A percentile compares a stretch with the other conserved stretches of the same genome.
Conservation (phyloP, 2,797 vertebrate species). For the Sphaeramia orbicularis region DNA sequence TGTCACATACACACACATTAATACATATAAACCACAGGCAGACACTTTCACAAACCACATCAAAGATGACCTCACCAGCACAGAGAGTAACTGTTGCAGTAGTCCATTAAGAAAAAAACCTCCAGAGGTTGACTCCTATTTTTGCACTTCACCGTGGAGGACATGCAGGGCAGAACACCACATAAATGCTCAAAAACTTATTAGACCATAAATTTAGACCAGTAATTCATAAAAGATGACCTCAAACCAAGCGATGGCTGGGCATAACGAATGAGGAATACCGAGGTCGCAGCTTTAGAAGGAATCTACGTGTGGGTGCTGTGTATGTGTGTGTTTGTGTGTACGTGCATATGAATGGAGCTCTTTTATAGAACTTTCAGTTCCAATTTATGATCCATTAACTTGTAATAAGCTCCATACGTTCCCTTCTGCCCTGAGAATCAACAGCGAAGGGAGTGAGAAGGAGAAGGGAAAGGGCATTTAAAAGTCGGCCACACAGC, state of each 20-base stretch:
- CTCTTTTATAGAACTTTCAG: constrained; percentile 61
- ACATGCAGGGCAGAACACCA: constrained; percentile 36
- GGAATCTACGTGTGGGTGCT: neutral
- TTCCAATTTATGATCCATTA: constrained; percentile 76
- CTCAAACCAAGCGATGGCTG: constrained; percentile 55
- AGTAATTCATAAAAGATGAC: constrained; percentile 76
- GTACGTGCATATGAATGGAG: constrained; percentile 43
- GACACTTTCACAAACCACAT: constrained; percentile 22
- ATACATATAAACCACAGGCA: neutral
- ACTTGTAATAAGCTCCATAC: constrained; percentile 64
- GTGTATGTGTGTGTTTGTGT: constrained; percentile 10
- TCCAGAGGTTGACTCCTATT: constrained; percentile 50
- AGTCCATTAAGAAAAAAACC: constrained; percentile 34
- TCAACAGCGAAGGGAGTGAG: constrained; percentile 46
- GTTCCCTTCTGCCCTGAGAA: constrained; percentile 46
- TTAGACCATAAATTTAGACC: constrained; percentile 64
- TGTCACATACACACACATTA: neutral
- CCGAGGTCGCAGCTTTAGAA: constrained; percentile 34
- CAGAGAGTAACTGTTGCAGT: constrained; percentile 12
- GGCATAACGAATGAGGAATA: constrained; percentile 62
- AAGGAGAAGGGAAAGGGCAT: constrained; percentile 61
- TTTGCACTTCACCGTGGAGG: constrained; percentile 52
- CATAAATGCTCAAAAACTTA: constrained; percentile 60
- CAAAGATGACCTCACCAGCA: constrained; percentile 27
- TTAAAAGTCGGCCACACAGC: constrained; percentile 62